phyloP scores from a whole-genome alignment of 2,113 vertebrate genomes.

The Dromas ardeola region DNA sequence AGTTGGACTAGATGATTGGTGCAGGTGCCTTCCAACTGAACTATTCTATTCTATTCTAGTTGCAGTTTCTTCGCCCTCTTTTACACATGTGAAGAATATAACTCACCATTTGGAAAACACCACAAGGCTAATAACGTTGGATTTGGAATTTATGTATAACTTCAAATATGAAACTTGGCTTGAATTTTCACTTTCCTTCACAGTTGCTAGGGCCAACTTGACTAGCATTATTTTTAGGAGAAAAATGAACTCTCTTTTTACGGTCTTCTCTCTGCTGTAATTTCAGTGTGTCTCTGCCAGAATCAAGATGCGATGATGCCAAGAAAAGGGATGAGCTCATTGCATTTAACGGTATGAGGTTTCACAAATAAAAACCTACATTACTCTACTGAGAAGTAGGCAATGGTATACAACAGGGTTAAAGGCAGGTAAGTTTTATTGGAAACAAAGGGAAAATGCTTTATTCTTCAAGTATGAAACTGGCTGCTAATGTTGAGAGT shows the following conservation, averaged over 20 bases:
- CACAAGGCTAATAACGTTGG: neutral
- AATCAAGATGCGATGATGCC: slow-evolving; percentile 47
- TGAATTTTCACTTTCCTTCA: slow-evolving; percentile 15
- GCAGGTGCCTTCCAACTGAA: neutral
- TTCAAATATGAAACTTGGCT: slow-evolving; percentile 16
- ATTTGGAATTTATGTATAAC: neutral
- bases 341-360: neutral
- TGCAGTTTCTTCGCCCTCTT: neutral
- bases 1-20: neutral
- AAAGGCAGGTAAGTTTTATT: neutral
- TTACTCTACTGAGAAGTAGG: neutral
- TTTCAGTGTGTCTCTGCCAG: slow-evolving; percentile 46
- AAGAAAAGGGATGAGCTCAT: slow-evolving; percentile 71
- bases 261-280: slow-evolving; percentile 61
- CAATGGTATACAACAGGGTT: neutral
- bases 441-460: neutral
- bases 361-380: slow-evolving; percentile 52
- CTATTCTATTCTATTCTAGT: neutral
- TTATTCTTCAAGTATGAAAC: neutral
- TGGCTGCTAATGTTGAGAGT: neutral
- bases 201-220: neutral
- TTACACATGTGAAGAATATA: neutral
- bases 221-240: slow-evolving; percentile 67
- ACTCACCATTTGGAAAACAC: neutral
- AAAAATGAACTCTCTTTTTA: slow-evolving; percentile 69